Conservation (phyloP, 2,797 vertebrate genomes). For the Cyclura pinguis region DNA sequence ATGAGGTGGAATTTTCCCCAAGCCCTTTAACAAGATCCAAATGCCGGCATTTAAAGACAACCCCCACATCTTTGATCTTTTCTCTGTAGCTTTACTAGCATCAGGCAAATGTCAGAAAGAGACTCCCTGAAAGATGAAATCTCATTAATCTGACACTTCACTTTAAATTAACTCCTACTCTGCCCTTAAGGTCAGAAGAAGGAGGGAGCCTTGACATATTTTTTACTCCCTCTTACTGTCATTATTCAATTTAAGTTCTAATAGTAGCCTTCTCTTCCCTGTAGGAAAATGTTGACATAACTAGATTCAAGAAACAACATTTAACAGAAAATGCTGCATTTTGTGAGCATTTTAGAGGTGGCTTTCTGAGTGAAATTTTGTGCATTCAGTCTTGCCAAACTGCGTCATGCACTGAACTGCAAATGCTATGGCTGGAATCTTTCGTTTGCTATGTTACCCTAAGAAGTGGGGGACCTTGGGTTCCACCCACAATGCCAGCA, state of each 20-base stretch:
- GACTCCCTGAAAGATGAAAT: slow-evolving; percentile 38
- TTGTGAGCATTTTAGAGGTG: too few species aligned
- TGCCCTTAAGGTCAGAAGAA: not conserved
- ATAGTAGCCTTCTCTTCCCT: not conserved
- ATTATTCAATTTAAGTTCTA: not conserved
- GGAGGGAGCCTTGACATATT: not conserved
- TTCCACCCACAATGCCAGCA: too few species aligned
- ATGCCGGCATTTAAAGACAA: slow-evolving; percentile 66
- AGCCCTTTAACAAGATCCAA: not conserved
- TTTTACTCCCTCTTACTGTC: too few species aligned
- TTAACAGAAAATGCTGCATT: not conserved
- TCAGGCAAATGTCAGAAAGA: slow-evolving; percentile 30
- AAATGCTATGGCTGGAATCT: not conserved
- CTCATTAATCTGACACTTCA: not conserved
- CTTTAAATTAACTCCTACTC: slow-evolving; percentile 35
- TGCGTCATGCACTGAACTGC: not conserved
- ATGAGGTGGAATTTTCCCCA: slow-evolving; percentile 39
- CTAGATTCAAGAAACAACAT: not conserved
- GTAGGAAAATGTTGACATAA: not conserved
- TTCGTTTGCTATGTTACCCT: too few species aligned
- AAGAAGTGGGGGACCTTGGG: too few species aligned
- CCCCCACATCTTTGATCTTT: slow-evolving; percentile 67
- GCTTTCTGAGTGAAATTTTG: too few species aligned
- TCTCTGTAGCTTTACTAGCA: slow-evolving; percentile 34
- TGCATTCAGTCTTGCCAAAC: not conserved